phyloP scores from a whole-genome alignment of 2,888 invertebrate genomes.

The Mimachlamys varia region DNA sequence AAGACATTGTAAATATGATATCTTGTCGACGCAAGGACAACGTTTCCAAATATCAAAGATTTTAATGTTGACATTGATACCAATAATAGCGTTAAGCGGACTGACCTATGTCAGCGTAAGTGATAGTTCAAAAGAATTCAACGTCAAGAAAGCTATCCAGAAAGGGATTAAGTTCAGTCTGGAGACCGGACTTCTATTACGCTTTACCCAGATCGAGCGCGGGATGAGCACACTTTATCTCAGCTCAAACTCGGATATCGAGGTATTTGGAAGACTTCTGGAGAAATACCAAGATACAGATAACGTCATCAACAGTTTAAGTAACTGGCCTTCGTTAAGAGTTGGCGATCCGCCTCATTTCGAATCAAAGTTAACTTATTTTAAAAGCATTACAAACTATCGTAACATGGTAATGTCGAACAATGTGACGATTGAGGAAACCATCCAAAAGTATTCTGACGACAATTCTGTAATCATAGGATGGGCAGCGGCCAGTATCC shows the following conservation, averaged over 20 bases:
- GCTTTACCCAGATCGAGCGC: conserved; percentile 67
- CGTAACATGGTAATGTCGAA: neutral
- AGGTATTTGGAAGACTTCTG: conserved; percentile 47
- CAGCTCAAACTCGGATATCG: conserved; percentile 57
- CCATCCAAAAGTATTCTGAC: conserved; percentile 62
- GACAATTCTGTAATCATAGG: conserved; percentile 60
- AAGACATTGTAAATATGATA: neutral
- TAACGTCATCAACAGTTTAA: conserved; percentile 46
- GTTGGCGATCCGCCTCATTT: conserved; percentile 38
- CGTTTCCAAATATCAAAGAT: conserved; percentile 37
- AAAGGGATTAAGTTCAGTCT: conserved; percentile 62
- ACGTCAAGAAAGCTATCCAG: neutral
- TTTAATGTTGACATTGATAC: conserved; percentile 39
- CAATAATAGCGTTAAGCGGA: conserved; percentile 20
- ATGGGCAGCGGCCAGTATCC: conserved; percentile 62
- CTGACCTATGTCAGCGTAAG: neutral
- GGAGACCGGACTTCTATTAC: conserved; percentile 64
- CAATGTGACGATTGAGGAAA: conserved; percentile 51
- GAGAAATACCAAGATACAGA: conserved; percentile 54
- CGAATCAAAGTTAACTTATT: neutral
- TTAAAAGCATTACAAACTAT: conserved; percentile 13
- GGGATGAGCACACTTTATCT: conserved; percentile 69
- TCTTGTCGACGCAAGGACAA: conserved; percentile 14
- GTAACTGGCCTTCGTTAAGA: conserved; percentile 47
- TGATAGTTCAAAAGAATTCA: neutral